Base-by-base conservation (phyloP, 2,797 vertebrate genomes). In the Pygocentrus nattereri region DNA sequence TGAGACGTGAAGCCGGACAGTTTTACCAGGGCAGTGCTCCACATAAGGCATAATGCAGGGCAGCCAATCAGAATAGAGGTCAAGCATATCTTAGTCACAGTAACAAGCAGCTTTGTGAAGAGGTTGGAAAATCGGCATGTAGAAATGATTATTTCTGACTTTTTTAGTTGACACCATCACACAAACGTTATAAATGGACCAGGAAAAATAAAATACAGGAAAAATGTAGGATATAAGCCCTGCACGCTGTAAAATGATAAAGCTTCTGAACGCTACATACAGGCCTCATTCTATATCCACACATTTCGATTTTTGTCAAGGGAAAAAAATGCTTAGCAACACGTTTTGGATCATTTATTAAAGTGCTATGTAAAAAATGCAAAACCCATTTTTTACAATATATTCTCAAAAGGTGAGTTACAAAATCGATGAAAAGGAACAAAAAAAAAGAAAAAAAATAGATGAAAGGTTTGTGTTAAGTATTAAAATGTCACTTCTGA, bases 301-400 rank as follows among this genome's bases (percentile, higher is more conserved):
- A n/a, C 7, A 38, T 23, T 5, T 38, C 11, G 0, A 23, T 23
- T 5, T 47, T 18, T 27, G 18, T 16, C 3, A 52, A 61, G 6
- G 15, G 10, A 72, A 4, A 59, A 64, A 44, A 3, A 54, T 18
- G 50, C 56, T 59, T 41, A 31, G 1, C 1, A 30, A 65, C 11
- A 2, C 5, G 18, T 44, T 80, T 59, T 59, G 79, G 27, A 80
- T 81, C 23, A 59, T 97, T 97, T 97, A 97, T 96, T 96, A 94
- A 96, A 96, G 96, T 93, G 82, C 91, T 94, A 85, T 92, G 90
- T 92, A 93, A 90, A 95, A 95, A 92, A 88, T 87, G 64, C 62
- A 91, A 73, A 91, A 88, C 82, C 85, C 44, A 80, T 84, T 75
- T 90, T 88, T 91, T 90, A 93, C 94, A 92, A 88, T 91, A 87